A percentile compares a stretch with the other conserved stretches of the same genome.
Conservation (phyloP, 2,797 vertebrate species). For the Pogoniulus pusillus region DNA sequence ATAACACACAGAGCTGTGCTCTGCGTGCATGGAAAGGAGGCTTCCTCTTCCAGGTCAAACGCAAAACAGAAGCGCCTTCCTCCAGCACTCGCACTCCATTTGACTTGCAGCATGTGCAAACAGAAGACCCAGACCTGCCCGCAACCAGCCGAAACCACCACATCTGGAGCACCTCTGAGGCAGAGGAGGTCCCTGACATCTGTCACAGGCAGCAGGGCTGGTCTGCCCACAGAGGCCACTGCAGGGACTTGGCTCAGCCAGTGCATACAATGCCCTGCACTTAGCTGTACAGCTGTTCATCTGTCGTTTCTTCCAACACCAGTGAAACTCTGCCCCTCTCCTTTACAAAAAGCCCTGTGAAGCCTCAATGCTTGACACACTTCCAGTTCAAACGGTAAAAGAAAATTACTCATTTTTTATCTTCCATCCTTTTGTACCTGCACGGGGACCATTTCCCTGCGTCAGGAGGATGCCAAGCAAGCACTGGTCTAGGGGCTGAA, state of each 20-base stretch:
- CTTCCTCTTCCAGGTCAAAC: neutral
- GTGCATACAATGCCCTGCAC: fast-evolving
- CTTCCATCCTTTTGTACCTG: neutral
- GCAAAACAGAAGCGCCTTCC: neutral
- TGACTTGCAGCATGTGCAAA: neutral
- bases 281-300: neutral
- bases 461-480: neutral
- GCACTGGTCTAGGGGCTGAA: neutral
- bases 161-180: fast-evolving
- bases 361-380: neutral
- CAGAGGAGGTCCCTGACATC: neutral
- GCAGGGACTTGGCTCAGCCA: neutral
- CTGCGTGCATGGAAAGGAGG: fast-evolving
- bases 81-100: fast-evolving
- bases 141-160: neutral
- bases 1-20: fast-evolving
- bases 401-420: neutral
- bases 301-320: neutral
- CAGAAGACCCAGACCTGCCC: neutral
- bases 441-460: neutral
- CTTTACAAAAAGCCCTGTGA: neutral
- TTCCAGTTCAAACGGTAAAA: neutral
- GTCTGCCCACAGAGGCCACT: fast-evolving
- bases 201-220: neutral
- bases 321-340: neutral